phyloP scores from a whole-genome alignment of 2,113 vertebrate species.

The Taurulus bubalis region DNA sequence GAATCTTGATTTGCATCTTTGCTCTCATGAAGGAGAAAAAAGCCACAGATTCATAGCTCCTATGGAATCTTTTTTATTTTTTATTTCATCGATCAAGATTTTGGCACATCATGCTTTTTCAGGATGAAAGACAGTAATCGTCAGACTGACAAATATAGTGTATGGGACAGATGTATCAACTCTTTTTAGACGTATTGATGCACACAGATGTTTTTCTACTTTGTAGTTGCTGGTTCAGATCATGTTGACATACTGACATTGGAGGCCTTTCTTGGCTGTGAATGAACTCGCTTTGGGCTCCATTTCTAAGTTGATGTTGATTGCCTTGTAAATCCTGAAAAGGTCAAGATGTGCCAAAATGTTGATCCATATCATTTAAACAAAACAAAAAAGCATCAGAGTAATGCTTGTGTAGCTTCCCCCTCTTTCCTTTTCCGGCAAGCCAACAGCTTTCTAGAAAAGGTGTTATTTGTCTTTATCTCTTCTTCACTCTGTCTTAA shows the following conservation, averaged over 20 bases:
- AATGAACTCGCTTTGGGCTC: background rate
- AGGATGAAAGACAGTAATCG: background rate
- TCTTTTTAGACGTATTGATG: background rate
- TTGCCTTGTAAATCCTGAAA: background rate
- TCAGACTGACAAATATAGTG: background rate
- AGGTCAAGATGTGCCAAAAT: background rate
- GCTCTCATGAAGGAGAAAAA: background rate
- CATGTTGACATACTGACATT: background rate
- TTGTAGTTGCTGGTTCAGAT: constrained; percentile 7
- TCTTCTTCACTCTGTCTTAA: background rate
- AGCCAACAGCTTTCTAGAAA: background rate
- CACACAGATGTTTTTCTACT: constrained; percentile 1
- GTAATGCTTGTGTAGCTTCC: background rate
- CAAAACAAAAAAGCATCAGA: background rate
- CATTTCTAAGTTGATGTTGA: background rate
- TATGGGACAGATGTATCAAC: background rate
- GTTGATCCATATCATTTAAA: background rate
- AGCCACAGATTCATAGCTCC: constrained; percentile 6
- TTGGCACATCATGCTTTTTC: background rate
- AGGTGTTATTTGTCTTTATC: background rate
- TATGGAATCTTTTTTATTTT: background rate
- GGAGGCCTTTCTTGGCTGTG: background rate
- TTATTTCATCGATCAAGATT: constrained; percentile 6
- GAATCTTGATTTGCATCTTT: constrained; percentile 9
- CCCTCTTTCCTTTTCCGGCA: background rate